A percentile compares a stretch with the other conserved stretches of the same genome.
phyloP scores from a whole-genome alignment of 1,140 invertebrate genomes.

The Drosophila auraria region DNA sequence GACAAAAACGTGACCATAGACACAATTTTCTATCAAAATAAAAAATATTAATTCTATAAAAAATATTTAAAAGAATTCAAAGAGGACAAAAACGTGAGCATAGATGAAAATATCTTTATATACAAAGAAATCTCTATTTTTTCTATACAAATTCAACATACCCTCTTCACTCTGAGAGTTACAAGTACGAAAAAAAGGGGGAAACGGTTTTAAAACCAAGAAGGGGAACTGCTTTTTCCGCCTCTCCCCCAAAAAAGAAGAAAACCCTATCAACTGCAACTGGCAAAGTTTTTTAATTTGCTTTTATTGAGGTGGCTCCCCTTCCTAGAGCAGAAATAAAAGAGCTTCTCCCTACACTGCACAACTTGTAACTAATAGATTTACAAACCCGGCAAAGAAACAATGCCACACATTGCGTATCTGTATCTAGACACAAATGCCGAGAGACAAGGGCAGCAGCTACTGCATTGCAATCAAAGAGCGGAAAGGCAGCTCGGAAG shows the following conservation, averaged over 20 bases:
- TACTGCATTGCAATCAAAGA: conserved; percentile 30
- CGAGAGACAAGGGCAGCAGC: conserved; percentile 30
- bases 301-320: conserved; percentile 73
- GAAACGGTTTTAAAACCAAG: conserved; percentile 45
- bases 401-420: conserved; percentile 54
- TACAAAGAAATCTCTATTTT: too few relatives aligned
- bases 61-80: too few relatives aligned
- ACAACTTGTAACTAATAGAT: conserved; percentile 82
- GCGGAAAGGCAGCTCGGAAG: neutral
- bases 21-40: too few relatives aligned
- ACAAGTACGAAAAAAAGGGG: conserved; percentile 1
- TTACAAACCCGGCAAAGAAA: conserved; percentile 75
- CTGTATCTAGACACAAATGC: conserved; percentile 70
- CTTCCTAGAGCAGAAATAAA: conserved; percentile 10
- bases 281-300: conserved; percentile 81
- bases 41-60: too few relatives aligned
- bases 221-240: conserved; percentile 14
- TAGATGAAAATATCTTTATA: too few relatives aligned
- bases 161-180: conserved; percentile 1
- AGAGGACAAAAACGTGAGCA: neutral
- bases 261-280: conserved; percentile 25
- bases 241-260: neutral
- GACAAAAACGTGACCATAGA: too few relatives aligned
- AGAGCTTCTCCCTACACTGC: conserved; percentile 48
- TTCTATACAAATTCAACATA: neutral